Evolutionary conservation across 2,797 vertebrate species (phyloP), one percentile per base, ranked within the genome.

Genomic region (Channallabes apus): DNA sequence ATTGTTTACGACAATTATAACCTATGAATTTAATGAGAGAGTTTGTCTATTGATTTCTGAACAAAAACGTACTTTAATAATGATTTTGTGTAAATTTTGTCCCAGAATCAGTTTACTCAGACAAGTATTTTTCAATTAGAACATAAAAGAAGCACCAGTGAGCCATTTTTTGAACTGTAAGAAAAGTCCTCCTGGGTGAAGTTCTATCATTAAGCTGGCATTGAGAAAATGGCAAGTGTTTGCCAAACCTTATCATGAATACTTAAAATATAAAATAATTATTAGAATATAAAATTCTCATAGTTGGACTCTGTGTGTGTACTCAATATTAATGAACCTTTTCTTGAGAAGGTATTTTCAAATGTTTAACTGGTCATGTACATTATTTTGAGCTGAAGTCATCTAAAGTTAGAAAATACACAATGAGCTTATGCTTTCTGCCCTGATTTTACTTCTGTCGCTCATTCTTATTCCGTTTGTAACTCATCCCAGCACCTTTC

Each of bases 341-440:
- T 73, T 20, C 27, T 8, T 75, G 46, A 75, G 51, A 17, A 75
- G n/a, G 15, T 29, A 9, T 75, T n/a, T 54, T 29, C 32, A 62
- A 46, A 46, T 20, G 20, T 61, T 78, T 61, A 64, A 80, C 4
- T 41, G 35, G 2, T 27, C 27, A n/a, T 29, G 61, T 32, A 27
- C 18, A 80, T 67, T 67, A 80, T 29, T 67, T 17, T 32, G n/a
- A 80, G 5, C 62, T 80, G 38, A 80, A 24, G 18, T 59, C 22
- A 51, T 56, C 15, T 75, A 27, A 75, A 75, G 6, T 56, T 73
- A 51, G 51, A 76, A 76, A 61, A 61, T 61, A 24, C 7, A 46
- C 14, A 27, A 4, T 27, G 41, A 32, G 51, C 29, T 75, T 56
- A 82, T 67, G 14, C 20, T 22, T 56, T 27, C n/a, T 82, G 15